These are phyloP conservation scores for Crocodylus rhombifer DNA, from an alignment of 2,797 vertebrate species.

Conservation along the genomic window DNA sequence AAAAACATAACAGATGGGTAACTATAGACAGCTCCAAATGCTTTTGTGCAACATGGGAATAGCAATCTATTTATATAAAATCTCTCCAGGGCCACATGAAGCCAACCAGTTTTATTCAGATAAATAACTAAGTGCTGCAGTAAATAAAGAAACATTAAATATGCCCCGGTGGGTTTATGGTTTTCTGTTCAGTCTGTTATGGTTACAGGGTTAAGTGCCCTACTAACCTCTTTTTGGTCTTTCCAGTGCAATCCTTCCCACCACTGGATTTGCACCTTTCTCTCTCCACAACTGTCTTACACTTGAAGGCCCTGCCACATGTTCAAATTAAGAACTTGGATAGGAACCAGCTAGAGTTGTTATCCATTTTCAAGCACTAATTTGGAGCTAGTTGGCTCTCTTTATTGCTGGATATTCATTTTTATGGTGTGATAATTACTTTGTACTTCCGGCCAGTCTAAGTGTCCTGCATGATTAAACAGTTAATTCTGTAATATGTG, in stretches of 20 bases:
- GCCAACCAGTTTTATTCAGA: not conserved
- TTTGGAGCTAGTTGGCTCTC: too few species aligned
- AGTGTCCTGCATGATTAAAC: too few species aligned
- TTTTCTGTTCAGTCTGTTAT: not conserved
- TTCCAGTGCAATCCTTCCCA: not conserved
- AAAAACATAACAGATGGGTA: fast-evolving
- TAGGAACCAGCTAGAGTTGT: too few species aligned
- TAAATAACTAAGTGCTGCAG: not conserved
- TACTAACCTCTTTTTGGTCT: not conserved
- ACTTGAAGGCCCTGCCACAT: too few species aligned
- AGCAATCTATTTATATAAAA: not conserved
- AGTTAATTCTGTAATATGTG: too few species aligned
- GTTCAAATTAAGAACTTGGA: too few species aligned
- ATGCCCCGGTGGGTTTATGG: not conserved
- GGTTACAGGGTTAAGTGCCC: too few species aligned
- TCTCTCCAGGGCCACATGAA: not conserved
- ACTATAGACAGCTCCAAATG: not conserved
- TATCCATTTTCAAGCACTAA: too few species aligned
- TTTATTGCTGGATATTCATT: too few species aligned
- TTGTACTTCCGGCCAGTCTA: too few species aligned
- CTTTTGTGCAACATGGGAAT: slow-evolving; percentile 5
- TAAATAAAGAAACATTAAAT: not conserved
- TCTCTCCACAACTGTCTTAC: not conserved
- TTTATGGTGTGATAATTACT: too few species aligned
- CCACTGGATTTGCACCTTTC: not conserved